Conservation (phyloP, 2,113 vertebrate species). For the Plotosus lineatus region DNA sequence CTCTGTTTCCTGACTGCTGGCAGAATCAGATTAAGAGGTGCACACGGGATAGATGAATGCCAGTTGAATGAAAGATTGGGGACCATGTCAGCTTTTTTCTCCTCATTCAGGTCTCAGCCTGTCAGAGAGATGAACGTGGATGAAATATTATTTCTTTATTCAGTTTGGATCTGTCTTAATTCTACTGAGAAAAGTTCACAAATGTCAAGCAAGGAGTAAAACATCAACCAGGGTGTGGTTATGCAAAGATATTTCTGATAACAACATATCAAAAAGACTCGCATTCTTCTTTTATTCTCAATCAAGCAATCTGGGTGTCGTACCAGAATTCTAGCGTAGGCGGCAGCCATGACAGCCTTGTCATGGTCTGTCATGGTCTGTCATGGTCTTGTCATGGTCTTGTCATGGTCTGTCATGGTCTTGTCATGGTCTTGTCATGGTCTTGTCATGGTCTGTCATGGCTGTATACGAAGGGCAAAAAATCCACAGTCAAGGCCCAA, state of each 20-base stretch:
- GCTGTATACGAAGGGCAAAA: too few relatives aligned
- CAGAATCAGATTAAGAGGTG: constrained; percentile 78
- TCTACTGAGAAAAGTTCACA: constrained; percentile 16
- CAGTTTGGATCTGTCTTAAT: constrained; percentile 60
- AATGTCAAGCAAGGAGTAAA: not conserved
- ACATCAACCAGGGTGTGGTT: not conserved
- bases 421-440: too few relatives aligned
- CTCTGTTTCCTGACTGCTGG: constrained; percentile 70
- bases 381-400: too few relatives aligned
- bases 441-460: too few relatives aligned
- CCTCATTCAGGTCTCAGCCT: constrained; percentile 60
- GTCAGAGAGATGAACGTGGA: constrained; percentile 70
- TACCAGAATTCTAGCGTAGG: too few relatives aligned
- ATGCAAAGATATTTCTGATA: not conserved
- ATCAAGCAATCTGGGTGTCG: too few relatives aligned
- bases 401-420: too few relatives aligned
- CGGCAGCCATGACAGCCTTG: too few relatives aligned
- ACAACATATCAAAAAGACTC: not conserved
- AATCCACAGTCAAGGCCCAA: too few relatives aligned
- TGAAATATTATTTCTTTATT: constrained; percentile 66
- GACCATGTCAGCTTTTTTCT: constrained; percentile 64
- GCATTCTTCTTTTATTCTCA: not conserved
- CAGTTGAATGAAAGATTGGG: constrained; percentile 73
- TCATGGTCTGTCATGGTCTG: too few relatives aligned
- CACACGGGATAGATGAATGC: constrained; percentile 72